phyloP scores from a whole-genome alignment of 1,140 invertebrate species.

The Cherax destructor region DNA sequence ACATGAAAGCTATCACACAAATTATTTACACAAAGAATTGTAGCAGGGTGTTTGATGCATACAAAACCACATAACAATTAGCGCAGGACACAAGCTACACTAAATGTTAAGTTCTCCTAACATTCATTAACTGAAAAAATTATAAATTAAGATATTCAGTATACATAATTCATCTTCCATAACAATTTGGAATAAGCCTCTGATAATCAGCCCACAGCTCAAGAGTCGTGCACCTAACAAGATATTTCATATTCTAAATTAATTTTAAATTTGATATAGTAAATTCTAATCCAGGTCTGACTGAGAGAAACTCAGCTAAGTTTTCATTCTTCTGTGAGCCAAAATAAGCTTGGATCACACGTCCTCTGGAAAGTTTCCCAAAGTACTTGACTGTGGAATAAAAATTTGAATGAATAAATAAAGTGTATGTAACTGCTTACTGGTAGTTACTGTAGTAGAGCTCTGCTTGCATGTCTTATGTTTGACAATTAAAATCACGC shows the following conservation, averaged over 20 bases:
- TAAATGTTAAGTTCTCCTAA: constrained; percentile 35
- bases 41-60: constrained; percentile 49
- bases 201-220: constrained; percentile 52
- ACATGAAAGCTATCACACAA: constrained; percentile 47
- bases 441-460: too few relatives aligned
- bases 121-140: constrained; percentile 42
- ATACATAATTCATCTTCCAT: constrained; percentile 40
- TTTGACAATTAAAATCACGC: too few relatives aligned
- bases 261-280: constrained; percentile 45
- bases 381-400: constrained; percentile 88
- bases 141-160: constrained; percentile 20
- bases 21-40: constrained; percentile 48
- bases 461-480: too few relatives aligned
- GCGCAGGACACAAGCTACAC: constrained; percentile 43
- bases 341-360: constrained; percentile 99
- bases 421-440: too few relatives aligned
- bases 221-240: constrained; percentile 58
- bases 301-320: constrained; percentile 95
- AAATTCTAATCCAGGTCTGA: constrained; percentile 83
- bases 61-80: constrained; percentile 56
- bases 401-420: constrained; percentile 69
- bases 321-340: constrained; percentile 99
- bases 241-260: constrained; percentile 40
- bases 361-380: constrained; percentile 95
- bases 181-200: constrained; percentile 67